Conservation (phyloP, 2,113 vertebrate genomes). For the Istiophorus platypterus region DNA sequence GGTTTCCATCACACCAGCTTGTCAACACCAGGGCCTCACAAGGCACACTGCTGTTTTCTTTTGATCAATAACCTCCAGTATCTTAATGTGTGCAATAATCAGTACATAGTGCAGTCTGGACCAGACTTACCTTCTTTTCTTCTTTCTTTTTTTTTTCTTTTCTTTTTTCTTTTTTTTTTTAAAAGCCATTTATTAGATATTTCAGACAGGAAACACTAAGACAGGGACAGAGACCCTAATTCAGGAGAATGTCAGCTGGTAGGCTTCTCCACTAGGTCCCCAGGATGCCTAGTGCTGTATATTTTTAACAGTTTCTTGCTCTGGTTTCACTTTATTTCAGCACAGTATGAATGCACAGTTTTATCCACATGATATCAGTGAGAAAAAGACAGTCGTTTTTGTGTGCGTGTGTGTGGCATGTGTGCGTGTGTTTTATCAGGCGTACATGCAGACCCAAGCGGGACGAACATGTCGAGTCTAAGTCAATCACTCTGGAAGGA, state of each 20-base stretch:
- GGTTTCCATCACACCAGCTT: background rate
- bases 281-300: background rate
- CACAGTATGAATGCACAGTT: background rate
- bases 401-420: background rate
- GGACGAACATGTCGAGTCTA: background rate
- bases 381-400: background rate
- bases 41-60: background rate
- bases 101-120: too few species aligned
- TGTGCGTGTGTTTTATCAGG: conserved; percentile 24
- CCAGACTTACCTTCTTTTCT: too few species aligned
- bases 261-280: background rate
- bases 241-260: background rate
- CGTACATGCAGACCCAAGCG: background rate
- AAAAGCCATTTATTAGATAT: too few species aligned
- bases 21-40: background rate
- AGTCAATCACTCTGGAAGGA: conserved; percentile 36
- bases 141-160: too few species aligned
- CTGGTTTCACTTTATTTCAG: background rate
- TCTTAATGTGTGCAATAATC: too few species aligned
- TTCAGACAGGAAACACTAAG: too few species aligned
- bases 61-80: background rate
- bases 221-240: background rate
- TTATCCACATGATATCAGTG: background rate
- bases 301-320: too few species aligned
- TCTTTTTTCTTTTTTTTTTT: too few species aligned